These are phyloP conservation scores for Myrmecophaga tridactyla DNA, from an alignment of 2,113 vertebrate species.

Conservation along the genomic window DNA sequence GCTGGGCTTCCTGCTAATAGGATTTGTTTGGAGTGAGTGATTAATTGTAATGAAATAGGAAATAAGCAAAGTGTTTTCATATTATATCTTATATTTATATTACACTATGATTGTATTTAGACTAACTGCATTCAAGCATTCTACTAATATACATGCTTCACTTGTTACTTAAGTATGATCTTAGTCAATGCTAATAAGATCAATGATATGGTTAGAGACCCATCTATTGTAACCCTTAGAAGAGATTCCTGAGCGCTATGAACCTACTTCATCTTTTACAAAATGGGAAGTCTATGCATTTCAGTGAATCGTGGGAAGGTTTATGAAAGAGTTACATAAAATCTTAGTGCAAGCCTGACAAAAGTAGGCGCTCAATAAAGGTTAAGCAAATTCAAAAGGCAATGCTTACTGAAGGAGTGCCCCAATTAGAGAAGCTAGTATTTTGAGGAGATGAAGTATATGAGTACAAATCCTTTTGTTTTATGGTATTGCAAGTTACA, in stretches of 20 bases:
- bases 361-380: not conserved
- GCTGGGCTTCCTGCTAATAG: not conserved
- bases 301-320: not conserved
- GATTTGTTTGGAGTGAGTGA: not conserved
- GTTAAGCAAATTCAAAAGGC: not conserved
- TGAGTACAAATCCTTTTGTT: not conserved
- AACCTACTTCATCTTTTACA: not conserved
- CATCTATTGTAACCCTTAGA: not conserved
- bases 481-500: not conserved
- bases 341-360: not conserved
- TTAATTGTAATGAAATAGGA: not conserved
- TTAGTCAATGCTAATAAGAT: not conserved
- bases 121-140: not conserved
- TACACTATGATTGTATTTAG: not conserved
- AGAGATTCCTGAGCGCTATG: not conserved
- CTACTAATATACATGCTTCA: not conserved
- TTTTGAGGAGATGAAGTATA: not conserved
- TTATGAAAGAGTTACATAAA: not conserved
- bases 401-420: not conserved
- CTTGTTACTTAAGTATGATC: not conserved
- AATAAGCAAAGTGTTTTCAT: not conserved
- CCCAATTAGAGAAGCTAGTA: not conserved
- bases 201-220: not conserved
- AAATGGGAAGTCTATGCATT: not conserved
- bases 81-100: not conserved